Evolutionary conservation across 2,888 invertebrate species (phyloP), one percentile per base, ranked within the genome.

Genomic region (Andrena flavipes): DNA sequence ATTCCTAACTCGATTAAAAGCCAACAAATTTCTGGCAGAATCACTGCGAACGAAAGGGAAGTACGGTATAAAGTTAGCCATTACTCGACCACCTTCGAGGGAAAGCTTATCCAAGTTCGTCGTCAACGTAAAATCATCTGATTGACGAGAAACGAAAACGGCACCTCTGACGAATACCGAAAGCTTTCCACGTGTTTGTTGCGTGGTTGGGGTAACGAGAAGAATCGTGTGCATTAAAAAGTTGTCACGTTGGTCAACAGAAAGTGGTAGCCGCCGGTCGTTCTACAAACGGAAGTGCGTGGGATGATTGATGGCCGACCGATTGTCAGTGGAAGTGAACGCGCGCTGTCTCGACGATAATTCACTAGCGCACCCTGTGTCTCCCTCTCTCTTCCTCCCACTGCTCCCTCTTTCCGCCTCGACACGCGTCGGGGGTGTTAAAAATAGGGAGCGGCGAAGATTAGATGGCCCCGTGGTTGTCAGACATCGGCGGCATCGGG

Each of bases 371-470:
- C n/a, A 70, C 29, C 65, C 59, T 59, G 63, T 69, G 67, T 71
- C 79, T 68, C 62, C 7, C 35, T 51, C 65, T n/a, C 33, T 16
- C 64, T 35, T 6, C 29, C n/a, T n/a, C 56, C 63, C 63, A 54
- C 4, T 33, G 5, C 56, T 20, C 26, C 42, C 65, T 60, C 26
- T 42, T 48, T 20, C 60, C 68, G 62, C 30, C 72, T 63, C 67
- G 85, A 88, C 87, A 85, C 88, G 80, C 72, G 77, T 77, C 82
- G 62, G 72, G 67, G 33, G 65, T 75, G 84, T 87, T 88, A 88
- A 88, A 88, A 88, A 88, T 88, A 87, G 80, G 79, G 69, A 76
- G 74, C 75, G 56, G 74, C 79, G 76, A 56, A 86, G 86, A 87
- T 87, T 86, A 83, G 84, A 71, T 68, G 86, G 68, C 63, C 75